Percentiles rank a stretch among this genome's conserved stretches.
Conservation (phyloP, 2,797 vertebrate genomes). For the Gallirallus australis region DNA sequence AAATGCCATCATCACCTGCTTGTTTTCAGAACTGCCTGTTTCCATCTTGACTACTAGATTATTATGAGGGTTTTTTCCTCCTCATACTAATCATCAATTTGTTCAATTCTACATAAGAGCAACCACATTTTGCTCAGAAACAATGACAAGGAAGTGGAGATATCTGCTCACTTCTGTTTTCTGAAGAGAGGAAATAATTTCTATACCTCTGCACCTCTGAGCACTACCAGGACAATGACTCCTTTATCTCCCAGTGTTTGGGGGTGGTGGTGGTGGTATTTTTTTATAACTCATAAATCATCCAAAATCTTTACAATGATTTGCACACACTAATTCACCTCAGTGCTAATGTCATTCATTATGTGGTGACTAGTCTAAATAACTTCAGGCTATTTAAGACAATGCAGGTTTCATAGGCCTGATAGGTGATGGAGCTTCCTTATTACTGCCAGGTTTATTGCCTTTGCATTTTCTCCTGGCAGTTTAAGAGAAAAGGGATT, state of each 20-base stretch:
- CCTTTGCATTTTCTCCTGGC: background rate
- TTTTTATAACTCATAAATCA: background rate
- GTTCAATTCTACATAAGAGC: background rate
- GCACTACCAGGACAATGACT: background rate
- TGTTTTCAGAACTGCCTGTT: background rate
- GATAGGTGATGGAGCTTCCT: background rate
- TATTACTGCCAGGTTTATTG: constrained; percentile 15
- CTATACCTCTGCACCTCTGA: background rate
- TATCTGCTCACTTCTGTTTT: background rate
- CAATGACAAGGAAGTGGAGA: background rate
- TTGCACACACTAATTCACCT: background rate
- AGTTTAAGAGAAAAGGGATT: background rate
- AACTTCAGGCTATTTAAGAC: background rate
- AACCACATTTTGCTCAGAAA: background rate
- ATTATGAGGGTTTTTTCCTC: background rate
- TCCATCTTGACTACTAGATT: background rate
- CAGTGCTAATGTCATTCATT: constrained; percentile 8
- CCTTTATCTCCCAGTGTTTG: background rate
- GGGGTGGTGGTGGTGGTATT: background rate
- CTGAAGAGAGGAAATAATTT: background rate
- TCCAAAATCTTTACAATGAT: background rate
- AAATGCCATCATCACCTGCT: background rate
- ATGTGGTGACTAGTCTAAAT: background rate
- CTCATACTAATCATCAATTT: background rate
- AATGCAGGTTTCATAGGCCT: background rate